A percentile compares a stretch with the other conserved stretches of the same genome.
These are phyloP conservation scores for Scrobipalpa costella DNA, from an alignment of 2,888 invertebrate species.

Conservation along the genomic window DNA sequence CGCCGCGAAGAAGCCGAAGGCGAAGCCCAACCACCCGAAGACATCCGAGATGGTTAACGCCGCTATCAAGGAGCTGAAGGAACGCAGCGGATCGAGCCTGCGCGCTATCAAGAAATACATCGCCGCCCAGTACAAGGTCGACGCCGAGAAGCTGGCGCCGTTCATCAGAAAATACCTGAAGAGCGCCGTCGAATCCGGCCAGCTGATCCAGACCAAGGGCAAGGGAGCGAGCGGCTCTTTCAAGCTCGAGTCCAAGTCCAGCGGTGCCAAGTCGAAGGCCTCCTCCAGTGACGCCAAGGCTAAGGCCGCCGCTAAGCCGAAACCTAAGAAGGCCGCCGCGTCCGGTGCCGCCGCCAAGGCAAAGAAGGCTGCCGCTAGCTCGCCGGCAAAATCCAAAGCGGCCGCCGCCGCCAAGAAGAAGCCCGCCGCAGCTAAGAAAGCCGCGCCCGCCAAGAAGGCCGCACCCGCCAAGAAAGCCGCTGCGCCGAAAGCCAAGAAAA, in stretches of 20 bases:
- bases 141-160: slow-evolving; percentile 49
- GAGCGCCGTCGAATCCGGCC: slow-evolving; percentile 69
- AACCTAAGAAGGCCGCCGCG: slow-evolving; percentile 39
- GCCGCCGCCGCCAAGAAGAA: no score
- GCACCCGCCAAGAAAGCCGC: slow-evolving; percentile 14
- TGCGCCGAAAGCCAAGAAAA: slow-evolving; percentile 35
- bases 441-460: no score
- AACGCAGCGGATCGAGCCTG: slow-evolving; percentile 81
- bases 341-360: slow-evolving; percentile 22
- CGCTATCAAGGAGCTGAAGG: slow-evolving; percentile 37
- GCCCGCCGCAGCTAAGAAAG: no score
- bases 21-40: slow-evolving; percentile 41
- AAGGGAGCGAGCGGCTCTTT: slow-evolving; percentile 75
- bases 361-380: neutral
- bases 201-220: slow-evolving; percentile 57
- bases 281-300: slow-evolving; percentile 34
- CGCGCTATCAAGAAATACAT: slow-evolving; percentile 84
- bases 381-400: no score
- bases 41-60: slow-evolving; percentile 27
- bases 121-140: slow-evolving; percentile 77
- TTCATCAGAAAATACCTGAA: slow-evolving; percentile 80
- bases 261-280: neutral
- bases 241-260: slow-evolving; percentile 57
- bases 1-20: slow-evolving; percentile 42
- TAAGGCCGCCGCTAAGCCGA: slow-evolving; percentile 42